Evolutionary conservation across 2,113 vertebrate genomes (phyloP).

Genomic region (Platysteira castanea): DNA sequence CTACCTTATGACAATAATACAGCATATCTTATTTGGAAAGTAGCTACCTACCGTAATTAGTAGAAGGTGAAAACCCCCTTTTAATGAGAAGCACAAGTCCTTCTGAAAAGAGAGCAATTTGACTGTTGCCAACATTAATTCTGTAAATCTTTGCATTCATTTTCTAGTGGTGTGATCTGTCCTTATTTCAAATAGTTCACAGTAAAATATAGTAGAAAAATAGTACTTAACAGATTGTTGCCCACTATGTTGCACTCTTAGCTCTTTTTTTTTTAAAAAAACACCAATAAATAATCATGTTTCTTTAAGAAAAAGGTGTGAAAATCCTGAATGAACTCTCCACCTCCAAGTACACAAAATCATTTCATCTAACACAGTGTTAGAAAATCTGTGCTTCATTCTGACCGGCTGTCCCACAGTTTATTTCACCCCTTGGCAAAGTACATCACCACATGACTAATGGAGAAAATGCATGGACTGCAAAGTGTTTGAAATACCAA

Average conservation of each 20-base stretch:
- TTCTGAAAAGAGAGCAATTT: neutral
- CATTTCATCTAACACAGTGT: constrained; percentile 36
- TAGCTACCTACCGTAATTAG: neutral
- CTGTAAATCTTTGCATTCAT: neutral
- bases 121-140: neutral
- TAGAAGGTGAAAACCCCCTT: neutral
- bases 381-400: constrained; percentile 47
- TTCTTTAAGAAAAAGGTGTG: constrained; percentile 45
- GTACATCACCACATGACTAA: constrained; percentile 44
- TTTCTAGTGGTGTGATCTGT: neutral
- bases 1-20: neutral
- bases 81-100: neutral
- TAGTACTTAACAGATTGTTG: neutral
- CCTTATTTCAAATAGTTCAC: neutral
- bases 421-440: constrained; percentile 29
- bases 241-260: neutral
- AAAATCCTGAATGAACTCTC: constrained; percentile 59
- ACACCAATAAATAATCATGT: constrained; percentile 3
- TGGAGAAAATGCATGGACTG: constrained; percentile 32
- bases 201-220: neutral
- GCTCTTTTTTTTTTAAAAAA: neutral
- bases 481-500: constrained; percentile 38
- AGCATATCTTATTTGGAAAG: neutral
- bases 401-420: constrained; percentile 3
- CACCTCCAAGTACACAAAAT: constrained; percentile 55